phyloP scores from a whole-genome alignment of 2,888 invertebrate species.

The Chrysolina haemoptera region DNA sequence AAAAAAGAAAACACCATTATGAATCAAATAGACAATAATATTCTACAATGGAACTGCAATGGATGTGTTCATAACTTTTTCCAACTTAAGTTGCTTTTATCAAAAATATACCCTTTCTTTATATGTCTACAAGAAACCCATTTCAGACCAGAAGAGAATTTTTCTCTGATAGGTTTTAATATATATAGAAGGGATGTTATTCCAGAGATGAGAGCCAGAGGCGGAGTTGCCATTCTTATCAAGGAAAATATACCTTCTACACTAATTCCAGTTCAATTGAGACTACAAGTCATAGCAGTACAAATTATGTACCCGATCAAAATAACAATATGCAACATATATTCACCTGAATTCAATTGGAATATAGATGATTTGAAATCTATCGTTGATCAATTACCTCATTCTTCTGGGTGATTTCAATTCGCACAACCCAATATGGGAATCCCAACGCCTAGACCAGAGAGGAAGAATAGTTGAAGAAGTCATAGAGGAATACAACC shows the following conservation, averaged over 20 bases:
- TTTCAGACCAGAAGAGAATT: constrained; percentile 13
- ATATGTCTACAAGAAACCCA: constrained; percentile 16
- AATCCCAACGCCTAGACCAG: constrained; percentile 2
- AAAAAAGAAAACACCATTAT: constrained; percentile 9
- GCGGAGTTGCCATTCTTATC: constrained; percentile 7
- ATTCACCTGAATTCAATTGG: constrained; percentile 22
- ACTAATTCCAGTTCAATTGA: constrained; percentile 18
- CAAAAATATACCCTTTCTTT: constrained; percentile 13
- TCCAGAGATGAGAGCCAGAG: constrained; percentile 15
- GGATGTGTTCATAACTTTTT: constrained; percentile 16
- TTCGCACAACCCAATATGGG: constrained; percentile 25
- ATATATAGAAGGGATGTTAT: constrained; percentile 18
- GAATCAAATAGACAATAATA: constrained; percentile 14
- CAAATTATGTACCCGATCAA: constrained; percentile 16
- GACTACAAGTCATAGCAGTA: constrained; percentile 10
- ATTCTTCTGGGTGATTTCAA: constrained; percentile 27
- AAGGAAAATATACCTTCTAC: not conserved
- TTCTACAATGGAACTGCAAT: constrained; percentile 6
- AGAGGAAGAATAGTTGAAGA: constrained; percentile 26
- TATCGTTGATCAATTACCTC: constrained; percentile 24
- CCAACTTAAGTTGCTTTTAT: constrained; percentile 8
- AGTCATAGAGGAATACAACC: constrained; percentile 19
- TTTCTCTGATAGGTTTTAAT: not conserved
- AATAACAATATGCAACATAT: constrained; percentile 24
- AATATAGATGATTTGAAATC: constrained; percentile 8